Evolutionary conservation across 2,113 vertebrate species (phyloP), one percentile per base, ranked within the genome.

Genomic region (Lagenorhynchus albirostris): DNA sequence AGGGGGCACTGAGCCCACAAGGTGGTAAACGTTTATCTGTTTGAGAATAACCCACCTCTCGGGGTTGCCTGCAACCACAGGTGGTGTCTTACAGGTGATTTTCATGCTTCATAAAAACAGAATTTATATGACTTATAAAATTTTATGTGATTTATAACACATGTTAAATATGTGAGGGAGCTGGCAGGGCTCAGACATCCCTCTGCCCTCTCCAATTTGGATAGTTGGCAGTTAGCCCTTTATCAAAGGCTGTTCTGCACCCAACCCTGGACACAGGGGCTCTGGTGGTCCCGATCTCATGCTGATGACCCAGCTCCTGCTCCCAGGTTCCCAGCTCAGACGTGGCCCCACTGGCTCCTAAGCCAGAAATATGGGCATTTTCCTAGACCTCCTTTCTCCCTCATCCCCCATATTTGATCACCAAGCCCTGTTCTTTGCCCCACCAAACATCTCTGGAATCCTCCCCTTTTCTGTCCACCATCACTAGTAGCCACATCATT

Each of bases 71-170:
- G 5, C 47, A 85, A 90, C 85, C 82, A 89, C 85, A 93, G 73
- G 89, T 89, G 73, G 36, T 67, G 4, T 79, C 89, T 94, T 70
- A 77, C n/a, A 89, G 96, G 73, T 65, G 67, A 97, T 94, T 91
- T 94, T 33, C 86, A 93, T 68, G 90, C 82, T 91, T 80, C 62
- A 58, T 96, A 96, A 97, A 97, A 93, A 53, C 6, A n/a, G 80
- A 95, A 96, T 95, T 95, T 86, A 94, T 92, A 87, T 53, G 84
- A 95, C 82, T 88, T 87, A 96, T 96, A 94, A 95, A 97, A 81
- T 73, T 67, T 86, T 79, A 86, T 89, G 67, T 86, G 93, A 89
- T 96, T 96, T 89, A 63, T 86, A 91, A 96, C 94, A 79, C 73
- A 33, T 55, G 18, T 97, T 96, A 96, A 97, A 44, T 58, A 73